A percentile compares a stretch with the other conserved stretches of the same genome.
These are phyloP conservation scores for Hyles lineata DNA, from an alignment of 2,888 invertebrate species.

Conservation along the genomic window DNA sequence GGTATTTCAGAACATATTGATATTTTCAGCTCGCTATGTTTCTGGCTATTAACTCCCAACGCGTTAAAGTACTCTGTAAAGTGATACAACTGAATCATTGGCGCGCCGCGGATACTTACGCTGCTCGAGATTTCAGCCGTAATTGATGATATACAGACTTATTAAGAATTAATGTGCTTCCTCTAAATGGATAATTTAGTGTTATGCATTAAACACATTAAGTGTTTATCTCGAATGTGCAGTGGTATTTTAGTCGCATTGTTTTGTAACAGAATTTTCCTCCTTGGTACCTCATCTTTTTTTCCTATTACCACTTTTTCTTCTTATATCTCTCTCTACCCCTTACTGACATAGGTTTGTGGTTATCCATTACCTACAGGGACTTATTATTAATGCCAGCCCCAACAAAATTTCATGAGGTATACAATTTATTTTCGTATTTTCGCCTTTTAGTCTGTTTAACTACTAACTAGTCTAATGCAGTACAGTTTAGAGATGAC, in stretches of 20 bases:
- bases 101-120: slow-evolving; percentile 34
- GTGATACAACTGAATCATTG: slow-evolving; percentile 63
- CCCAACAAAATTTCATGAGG: too few species aligned
- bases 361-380: too few species aligned
- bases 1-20: slow-evolving; percentile 79
- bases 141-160: slow-evolving; percentile 30
- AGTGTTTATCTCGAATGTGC: slow-evolving; percentile 15
- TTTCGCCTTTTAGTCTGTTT: too few species aligned
- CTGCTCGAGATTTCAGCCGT: slow-evolving; percentile 16
- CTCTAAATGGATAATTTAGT: slow-evolving; percentile 27
- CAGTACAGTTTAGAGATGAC: too few species aligned
- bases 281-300: background rate
- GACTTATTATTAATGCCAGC: too few species aligned
- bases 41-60: slow-evolving; percentile 72
- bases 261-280: background rate
- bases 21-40: slow-evolving; percentile 71
- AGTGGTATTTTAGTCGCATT: background rate
- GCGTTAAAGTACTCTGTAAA: slow-evolving; percentile 73
- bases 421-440: too few species aligned
- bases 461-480: too few species aligned
- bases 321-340: too few species aligned
- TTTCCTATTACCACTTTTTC: too few species aligned
- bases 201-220: slow-evolving; percentile 25
- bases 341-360: too few species aligned
- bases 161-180: slow-evolving; percentile 24